Percentiles rank a stretch among this genome's conserved stretches.
phyloP scores from a whole-genome alignment of 2,113 vertebrate species.

The Penelope pileata region DNA sequence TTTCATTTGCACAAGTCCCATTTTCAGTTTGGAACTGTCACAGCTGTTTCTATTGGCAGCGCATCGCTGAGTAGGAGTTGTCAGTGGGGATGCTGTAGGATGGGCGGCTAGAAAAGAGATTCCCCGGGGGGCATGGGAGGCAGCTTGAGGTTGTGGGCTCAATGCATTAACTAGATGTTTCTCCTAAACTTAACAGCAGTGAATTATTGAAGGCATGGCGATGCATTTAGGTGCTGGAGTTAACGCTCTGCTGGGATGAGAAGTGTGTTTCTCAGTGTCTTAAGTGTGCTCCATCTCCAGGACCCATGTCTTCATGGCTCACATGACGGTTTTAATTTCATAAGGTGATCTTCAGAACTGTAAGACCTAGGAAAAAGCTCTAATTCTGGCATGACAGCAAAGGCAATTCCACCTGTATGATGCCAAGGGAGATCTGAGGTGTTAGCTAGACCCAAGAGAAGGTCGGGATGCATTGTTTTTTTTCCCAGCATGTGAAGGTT shows the following conservation, averaged over 20 bases:
- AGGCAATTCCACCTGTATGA: background rate
- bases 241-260: background rate
- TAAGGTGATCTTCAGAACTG: background rate
- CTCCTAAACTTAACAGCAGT: constrained; percentile 40
- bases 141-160: constrained; percentile 59
- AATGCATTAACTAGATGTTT: constrained; percentile 57
- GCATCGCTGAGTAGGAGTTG: constrained; percentile 67
- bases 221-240: background rate
- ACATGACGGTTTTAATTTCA: background rate
- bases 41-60: constrained; percentile 70
- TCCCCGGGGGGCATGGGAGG: constrained; percentile 66
- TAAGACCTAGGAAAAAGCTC: background rate
- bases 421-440: background rate
- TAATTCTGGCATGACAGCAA: background rate
- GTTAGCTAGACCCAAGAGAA: background rate
- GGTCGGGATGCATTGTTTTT: background rate
- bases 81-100: constrained; percentile 66
- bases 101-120: constrained; percentile 51
- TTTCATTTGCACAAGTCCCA: constrained; percentile 67
- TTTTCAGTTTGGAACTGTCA: constrained; percentile 65
- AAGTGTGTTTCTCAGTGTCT: background rate
- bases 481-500: background rate
- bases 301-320: background rate
- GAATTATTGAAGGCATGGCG: constrained; percentile 17
- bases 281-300: background rate